These are phyloP conservation scores for Poeciliopsis turrubarensis DNA, from an alignment of 2,113 vertebrate genomes.

Conservation along the genomic window DNA sequence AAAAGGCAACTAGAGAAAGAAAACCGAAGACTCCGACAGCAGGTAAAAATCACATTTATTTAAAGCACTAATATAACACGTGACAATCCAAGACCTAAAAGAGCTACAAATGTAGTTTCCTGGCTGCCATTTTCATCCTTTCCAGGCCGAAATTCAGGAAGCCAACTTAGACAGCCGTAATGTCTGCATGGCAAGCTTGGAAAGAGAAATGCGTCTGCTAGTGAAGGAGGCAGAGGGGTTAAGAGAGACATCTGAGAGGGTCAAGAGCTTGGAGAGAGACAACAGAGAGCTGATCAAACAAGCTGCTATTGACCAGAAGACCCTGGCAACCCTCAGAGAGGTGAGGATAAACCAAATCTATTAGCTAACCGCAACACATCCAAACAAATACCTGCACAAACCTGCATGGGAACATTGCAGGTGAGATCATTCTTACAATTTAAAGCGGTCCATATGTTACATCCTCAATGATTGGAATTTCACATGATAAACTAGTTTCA, in stretches of 20 bases:
- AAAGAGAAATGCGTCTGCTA: constrained; percentile 86
- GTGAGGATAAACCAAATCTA: constrained; percentile 71
- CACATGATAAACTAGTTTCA: not conserved
- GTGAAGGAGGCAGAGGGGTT: constrained; percentile 87
- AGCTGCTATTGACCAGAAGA: constrained; percentile 88
- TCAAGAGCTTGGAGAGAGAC: constrained; percentile 90
- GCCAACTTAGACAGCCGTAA: constrained; percentile 85
- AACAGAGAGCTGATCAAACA: constrained; percentile 92
- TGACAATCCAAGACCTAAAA: rapidly evolving
- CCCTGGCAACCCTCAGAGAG: constrained; percentile 89
- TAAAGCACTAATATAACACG: not conserved
- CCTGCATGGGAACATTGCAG: not conserved
- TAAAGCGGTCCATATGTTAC: not conserved
- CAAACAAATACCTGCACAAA: not conserved
- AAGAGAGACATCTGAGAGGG: constrained; percentile 83
- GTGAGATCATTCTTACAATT: not conserved
- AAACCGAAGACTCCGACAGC: constrained; percentile 72
- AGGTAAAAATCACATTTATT: constrained; percentile 37
- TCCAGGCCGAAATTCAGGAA: constrained; percentile 89
- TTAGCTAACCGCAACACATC: not conserved
- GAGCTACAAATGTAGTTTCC: not conserved
- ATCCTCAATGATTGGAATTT: not conserved
- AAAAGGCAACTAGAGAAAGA: constrained; percentile 86
- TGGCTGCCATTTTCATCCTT: not conserved
- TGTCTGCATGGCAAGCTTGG: constrained; percentile 79